Base-by-base conservation (phyloP, 2,113 vertebrate species). In the Psittacus erithacus region DNA sequence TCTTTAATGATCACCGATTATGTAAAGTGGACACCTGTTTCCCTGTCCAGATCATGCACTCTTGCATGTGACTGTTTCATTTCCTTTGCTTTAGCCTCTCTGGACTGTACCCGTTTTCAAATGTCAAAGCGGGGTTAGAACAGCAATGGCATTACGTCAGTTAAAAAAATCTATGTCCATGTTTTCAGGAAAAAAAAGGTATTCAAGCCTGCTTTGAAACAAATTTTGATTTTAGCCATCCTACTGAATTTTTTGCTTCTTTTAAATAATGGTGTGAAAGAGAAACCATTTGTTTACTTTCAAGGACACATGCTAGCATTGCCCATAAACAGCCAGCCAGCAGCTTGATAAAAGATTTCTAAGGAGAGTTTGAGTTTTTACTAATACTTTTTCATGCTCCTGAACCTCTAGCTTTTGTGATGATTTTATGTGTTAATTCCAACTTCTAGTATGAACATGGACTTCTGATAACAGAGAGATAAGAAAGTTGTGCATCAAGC, bases 381-480 rank as follows among this genome's bases (percentile, higher is more conserved):
- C 5, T 67, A 85, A 62, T 49, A 11, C 8, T 33, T 65, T 53
- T 83, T 29, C 6, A 33, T 50, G 17, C 39, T 80, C 64, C 44
- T 93, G 71, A 44, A 73, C 29, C 47, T 80, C 19, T 47, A 47
- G 52, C 20, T 41, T 82, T 84, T 79, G 41, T 29, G 14, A 52
- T 2, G 0, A 43, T 79, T 91, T 79, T 76, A 71, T 63, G 87
- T 28, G 5, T 86, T 79, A 91, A 71, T 91, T 95, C 47, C 24
- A 91, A 20, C 22, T 89, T 62, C 47, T 52, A 11, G 13, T 62
- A 73, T 79, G 79, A 81, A 65, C 44, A 35, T 25, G 18, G 29
- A n/a, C 62, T 96, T 95, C 59, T 87, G 62, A 93, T 89, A 91
- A 76, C 70, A 59, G 24, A 76, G 39, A 83, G 23, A 57, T 46